These are phyloP conservation scores for Nomada ruficornis DNA, from an alignment of 2,888 invertebrate species.

Conservation along the genomic window DNA sequence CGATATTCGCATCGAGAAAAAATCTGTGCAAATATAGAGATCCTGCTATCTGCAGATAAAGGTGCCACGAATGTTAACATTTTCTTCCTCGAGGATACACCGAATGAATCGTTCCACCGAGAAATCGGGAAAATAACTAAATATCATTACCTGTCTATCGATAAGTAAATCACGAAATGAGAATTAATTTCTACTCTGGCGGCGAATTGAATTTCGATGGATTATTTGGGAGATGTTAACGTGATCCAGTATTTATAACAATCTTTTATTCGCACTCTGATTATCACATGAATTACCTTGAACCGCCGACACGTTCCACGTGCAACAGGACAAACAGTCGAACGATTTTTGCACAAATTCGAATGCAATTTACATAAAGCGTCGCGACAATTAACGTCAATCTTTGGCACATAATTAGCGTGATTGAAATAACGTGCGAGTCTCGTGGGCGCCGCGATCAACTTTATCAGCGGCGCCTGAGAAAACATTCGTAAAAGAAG, in stretches of 20 bases:
- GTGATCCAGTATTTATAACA: background rate
- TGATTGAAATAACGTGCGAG: background rate
- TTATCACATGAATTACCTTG: conserved; percentile 24
- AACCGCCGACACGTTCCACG: background rate
- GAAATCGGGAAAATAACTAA: no score
- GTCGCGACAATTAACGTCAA: conserved; percentile 1
- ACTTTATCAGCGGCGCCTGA: conserved; percentile 43
- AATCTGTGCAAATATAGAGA: background rate
- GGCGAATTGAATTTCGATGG: no score
- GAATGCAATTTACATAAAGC: background rate
- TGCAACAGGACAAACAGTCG: conserved; percentile 28
- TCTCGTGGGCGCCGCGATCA: conserved; percentile 29
- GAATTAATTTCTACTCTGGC: no score
- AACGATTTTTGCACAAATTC: background rate
- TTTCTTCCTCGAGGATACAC: background rate
- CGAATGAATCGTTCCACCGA: background rate
- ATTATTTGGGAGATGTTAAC: background rate
- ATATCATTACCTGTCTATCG: no score
- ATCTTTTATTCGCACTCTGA: conserved; percentile 3
- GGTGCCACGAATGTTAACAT: background rate
- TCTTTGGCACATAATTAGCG: background rate
- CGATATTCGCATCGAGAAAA: background rate
- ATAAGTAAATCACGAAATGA: no score
- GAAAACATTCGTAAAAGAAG: background rate
- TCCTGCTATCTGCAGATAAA: conserved; percentile 8